Evolutionary conservation across 2,113 vertebrate genomes (phyloP).

Genomic region (Chrysemys picta): DNA sequence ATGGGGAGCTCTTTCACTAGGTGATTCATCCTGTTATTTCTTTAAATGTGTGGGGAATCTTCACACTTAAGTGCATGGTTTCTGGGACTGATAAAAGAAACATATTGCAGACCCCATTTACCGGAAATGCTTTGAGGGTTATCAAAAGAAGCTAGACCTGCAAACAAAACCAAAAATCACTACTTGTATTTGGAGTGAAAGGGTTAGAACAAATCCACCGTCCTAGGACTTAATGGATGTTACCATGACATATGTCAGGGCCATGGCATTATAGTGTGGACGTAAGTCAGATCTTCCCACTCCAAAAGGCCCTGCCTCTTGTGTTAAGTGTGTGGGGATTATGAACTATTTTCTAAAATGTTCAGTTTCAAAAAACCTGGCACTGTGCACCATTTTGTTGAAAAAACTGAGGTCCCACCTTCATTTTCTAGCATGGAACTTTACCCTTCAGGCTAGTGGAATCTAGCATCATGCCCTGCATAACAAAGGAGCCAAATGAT

Average conservation of each 20-base stretch:
- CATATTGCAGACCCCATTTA: background rate
- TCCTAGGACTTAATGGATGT: background rate
- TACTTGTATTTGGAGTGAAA: background rate
- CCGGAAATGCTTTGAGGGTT: background rate
- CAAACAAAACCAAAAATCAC: background rate
- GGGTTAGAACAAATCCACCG: background rate
- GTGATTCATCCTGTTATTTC: background rate
- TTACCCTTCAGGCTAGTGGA: background rate
- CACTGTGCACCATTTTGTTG: background rate
- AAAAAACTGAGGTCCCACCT: background rate
- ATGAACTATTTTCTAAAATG: background rate
- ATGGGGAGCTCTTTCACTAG: background rate
- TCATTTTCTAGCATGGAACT: background rate
- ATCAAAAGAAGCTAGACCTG: background rate
- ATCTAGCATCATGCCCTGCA: background rate
- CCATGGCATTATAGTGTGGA: background rate
- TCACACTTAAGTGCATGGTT: background rate
- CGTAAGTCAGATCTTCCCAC: background rate
- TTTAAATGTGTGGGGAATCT: background rate
- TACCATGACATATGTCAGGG: background rate
- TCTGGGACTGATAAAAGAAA: background rate
- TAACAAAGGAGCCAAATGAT: background rate
- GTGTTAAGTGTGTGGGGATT: background rate
- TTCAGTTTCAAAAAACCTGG: background rate
- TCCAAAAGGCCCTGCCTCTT: background rate